A percentile compares a stretch with the other conserved stretches of the same genome.
phyloP scores from a whole-genome alignment of 1,140 invertebrate species.

The Formica selysi region DNA sequence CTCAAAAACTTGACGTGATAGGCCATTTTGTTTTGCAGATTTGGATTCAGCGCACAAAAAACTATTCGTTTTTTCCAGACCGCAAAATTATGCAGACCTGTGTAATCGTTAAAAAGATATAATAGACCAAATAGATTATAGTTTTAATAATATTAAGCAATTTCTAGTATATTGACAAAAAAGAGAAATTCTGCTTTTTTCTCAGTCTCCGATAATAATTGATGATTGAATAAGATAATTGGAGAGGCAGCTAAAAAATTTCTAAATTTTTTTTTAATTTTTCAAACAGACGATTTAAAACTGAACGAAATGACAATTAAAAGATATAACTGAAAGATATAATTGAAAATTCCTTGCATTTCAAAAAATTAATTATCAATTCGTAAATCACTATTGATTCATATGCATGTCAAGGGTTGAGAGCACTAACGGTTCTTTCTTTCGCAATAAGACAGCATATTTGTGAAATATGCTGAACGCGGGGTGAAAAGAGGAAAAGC shows the following conservation, averaged over 20 bases:
- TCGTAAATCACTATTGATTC: slow-evolving; percentile 1
- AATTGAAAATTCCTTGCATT: not conserved
- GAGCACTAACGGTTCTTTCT: slow-evolving; percentile 18
- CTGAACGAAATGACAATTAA: not conserved
- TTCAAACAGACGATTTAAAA: not conserved
- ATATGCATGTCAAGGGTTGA: slow-evolving; percentile 25
- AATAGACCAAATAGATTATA: too few species aligned
- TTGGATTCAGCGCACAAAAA: too few species aligned
- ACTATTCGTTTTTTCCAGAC: too few species aligned
- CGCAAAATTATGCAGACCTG: too few species aligned
- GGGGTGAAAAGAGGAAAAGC: slow-evolving; percentile 34
- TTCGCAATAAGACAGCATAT: slow-evolving; percentile 1
- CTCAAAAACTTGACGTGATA: too few species aligned
- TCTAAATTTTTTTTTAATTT: not conserved
- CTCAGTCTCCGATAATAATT: not conserved
- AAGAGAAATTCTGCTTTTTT: too few species aligned
- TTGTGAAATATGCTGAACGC: slow-evolving; percentile 3
- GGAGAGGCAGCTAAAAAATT: not conserved
- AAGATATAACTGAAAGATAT: not conserved
- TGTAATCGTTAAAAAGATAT: too few species aligned
- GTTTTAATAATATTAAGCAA: too few species aligned
- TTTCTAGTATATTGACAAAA: too few species aligned
- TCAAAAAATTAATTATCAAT: not conserved
- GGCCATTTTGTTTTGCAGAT: too few species aligned
- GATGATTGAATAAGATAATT: not conserved